Evolutionary conservation across 2,797 vertebrate species (phyloP).

Genomic region (Ataeniobius toweri): DNA sequence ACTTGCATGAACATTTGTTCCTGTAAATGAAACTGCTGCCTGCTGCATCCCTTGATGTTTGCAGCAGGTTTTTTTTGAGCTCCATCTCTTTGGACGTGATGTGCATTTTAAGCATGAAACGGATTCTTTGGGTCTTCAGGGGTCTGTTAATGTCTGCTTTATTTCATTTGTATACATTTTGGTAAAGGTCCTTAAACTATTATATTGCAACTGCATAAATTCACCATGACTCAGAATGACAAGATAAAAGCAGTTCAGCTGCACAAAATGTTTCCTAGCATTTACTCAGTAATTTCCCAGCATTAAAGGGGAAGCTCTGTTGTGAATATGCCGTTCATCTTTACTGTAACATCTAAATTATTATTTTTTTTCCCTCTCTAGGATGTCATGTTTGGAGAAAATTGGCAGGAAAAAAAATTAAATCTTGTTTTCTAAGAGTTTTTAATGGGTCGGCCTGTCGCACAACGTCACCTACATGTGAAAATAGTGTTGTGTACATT

Average conservation of each 20-base stretch:
- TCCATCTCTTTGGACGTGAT: too few species aligned
- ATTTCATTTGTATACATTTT: background rate
- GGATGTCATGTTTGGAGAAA: background rate
- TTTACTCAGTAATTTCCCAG: background rate
- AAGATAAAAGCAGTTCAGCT: background rate
- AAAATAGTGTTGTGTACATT: slow-evolving; percentile 55
- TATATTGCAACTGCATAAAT: slow-evolving; percentile 4
- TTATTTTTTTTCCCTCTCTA: background rate
- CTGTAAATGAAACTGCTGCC: background rate
- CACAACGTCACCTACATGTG: background rate
- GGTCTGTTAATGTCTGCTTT: background rate
- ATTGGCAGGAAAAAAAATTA: background rate
- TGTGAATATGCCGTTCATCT: background rate
- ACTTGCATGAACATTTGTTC: background rate
- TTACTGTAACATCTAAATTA: background rate
- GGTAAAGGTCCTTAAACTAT: background rate
- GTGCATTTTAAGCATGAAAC: background rate
- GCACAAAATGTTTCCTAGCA: background rate
- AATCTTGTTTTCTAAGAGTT: background rate
- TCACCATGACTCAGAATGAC: background rate
- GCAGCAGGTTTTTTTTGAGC: background rate
- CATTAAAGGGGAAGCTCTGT: background rate
- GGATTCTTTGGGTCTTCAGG: background rate
- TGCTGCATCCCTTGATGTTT: background rate
- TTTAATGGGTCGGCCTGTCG: background rate